Percentiles rank a stretch among this genome's conserved stretches.
These are phyloP conservation scores for Spisula subtruncata DNA, from an alignment of 2,888 invertebrate species.

Conservation along the genomic window DNA sequence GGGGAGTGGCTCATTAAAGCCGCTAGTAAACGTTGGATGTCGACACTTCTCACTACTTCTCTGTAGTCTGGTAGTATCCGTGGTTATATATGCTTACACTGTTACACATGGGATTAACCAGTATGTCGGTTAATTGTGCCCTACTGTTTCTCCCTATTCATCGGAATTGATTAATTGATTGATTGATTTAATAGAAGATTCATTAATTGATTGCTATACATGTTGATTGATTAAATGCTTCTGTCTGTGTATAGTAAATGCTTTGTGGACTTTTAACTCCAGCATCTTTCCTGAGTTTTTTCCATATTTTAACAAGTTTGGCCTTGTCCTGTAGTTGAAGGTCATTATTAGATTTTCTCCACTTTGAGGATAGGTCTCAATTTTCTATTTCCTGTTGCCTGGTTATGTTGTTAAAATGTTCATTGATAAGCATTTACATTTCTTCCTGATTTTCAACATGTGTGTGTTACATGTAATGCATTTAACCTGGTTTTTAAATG, in stretches of 20 bases:
- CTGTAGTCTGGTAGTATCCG: not conserved
- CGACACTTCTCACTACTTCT: not conserved
- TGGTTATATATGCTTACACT: not conserved
- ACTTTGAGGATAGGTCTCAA: too few relatives aligned
- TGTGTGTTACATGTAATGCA: too few relatives aligned
- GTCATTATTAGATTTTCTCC: not conserved
- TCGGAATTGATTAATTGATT: constrained; percentile 7
- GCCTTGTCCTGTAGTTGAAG: not conserved
- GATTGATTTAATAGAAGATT: constrained; percentile 13
- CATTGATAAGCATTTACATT: too few relatives aligned
- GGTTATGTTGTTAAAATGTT: too few relatives aligned
- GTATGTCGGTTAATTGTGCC: not conserved
- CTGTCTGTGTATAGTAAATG: too few relatives aligned
- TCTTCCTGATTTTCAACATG: too few relatives aligned
- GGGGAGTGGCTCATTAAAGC: not conserved
- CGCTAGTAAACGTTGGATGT: not conserved
- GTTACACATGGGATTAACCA: not conserved
- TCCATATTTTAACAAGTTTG: not conserved
- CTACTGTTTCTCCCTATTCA: not conserved
- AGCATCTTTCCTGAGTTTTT: not conserved
- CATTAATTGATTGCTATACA: not conserved
- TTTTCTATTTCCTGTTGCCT: too few relatives aligned
- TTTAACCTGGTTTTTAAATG: too few relatives aligned
- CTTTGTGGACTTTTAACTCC: too few relatives aligned
- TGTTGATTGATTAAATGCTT: too few relatives aligned